A percentile compares a stretch with the other conserved stretches of the same genome.
Conservation (phyloP, 2,888 invertebrate species). For the Drosophila kanekoi region DNA sequence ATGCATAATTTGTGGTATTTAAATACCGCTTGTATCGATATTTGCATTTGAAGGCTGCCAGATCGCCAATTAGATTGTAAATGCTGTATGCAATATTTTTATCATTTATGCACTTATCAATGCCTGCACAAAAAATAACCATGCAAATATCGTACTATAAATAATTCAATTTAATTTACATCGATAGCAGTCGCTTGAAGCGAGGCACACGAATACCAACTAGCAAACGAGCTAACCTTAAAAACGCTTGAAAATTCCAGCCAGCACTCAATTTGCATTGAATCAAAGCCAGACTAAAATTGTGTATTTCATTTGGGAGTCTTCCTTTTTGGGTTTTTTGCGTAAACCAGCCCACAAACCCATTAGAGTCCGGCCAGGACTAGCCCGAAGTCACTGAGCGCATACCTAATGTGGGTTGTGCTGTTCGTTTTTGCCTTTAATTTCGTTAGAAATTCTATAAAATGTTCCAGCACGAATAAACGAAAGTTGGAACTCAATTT, state of each 20-base stretch:
- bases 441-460: not conserved
- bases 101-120: not conserved
- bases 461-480: too few relatives aligned
- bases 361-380: not conserved
- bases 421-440: not conserved
- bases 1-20: not conserved
- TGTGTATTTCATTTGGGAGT: not conserved
- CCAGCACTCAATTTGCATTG: slow-evolving; percentile 36
- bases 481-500: not conserved
- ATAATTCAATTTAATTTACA: slow-evolving; percentile 1
- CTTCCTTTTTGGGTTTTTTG: not conserved
- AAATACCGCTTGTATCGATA: not conserved
- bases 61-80: too few relatives aligned
- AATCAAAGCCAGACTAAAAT: slow-evolving; percentile 2
- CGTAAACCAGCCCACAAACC: not conserved
- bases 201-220: slow-evolving; percentile 5
- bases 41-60: not conserved
- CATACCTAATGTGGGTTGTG: slow-evolving; percentile 21
- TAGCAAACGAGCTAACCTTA: slow-evolving; percentile 5
- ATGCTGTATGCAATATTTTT: not conserved
- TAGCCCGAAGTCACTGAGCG: slow-evolving; percentile 5
- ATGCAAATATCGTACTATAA: not conserved
- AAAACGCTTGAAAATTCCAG: slow-evolving; percentile 8
- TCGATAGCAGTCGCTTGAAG: not conserved
- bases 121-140: not conserved